These are phyloP conservation scores for Dynastes tityus DNA, from an alignment of 2,888 invertebrate species.

Conservation along the genomic window DNA sequence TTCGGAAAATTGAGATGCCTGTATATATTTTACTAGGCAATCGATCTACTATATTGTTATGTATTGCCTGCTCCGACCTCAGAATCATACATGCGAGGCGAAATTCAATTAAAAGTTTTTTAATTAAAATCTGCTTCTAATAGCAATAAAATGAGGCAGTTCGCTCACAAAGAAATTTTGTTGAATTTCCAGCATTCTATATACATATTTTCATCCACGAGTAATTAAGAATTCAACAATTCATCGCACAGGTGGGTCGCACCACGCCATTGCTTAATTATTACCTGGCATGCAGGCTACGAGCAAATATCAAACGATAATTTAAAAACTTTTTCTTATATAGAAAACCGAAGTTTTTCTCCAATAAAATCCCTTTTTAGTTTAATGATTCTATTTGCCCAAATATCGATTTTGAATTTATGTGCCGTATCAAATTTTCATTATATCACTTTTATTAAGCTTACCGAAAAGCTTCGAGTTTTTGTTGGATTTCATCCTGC, in stretches of 20 bases:
- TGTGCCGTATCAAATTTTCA: slow-evolving; percentile 32
- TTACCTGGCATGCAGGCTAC: slow-evolving; percentile 58
- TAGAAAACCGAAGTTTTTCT: slow-evolving; percentile 48
- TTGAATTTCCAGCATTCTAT: background rate
- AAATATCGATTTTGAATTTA: slow-evolving; percentile 44
- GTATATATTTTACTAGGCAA: background rate
- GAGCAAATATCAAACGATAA: slow-evolving; percentile 57
- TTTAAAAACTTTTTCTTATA: slow-evolving; percentile 58
- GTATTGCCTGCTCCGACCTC: background rate
- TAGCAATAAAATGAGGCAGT: background rate
- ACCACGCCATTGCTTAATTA: slow-evolving; percentile 59
- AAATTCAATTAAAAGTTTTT: slow-evolving; percentile 15
- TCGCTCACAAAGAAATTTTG: background rate
- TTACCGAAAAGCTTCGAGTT: slow-evolving; percentile 3
- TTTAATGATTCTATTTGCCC: slow-evolving; percentile 47
- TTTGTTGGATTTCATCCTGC: slow-evolving; percentile 7
- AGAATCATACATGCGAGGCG: background rate
- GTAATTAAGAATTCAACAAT: slow-evolving; percentile 19
- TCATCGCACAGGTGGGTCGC: slow-evolving; percentile 16
- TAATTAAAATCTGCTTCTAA: slow-evolving; percentile 23
- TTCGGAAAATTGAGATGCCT: no score
- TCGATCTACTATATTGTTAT: background rate
- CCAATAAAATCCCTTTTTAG: slow-evolving; percentile 53
- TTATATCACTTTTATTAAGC: slow-evolving; percentile 25
- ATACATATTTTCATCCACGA: slow-evolving; percentile 14